Percentiles rank a stretch among this genome's conserved stretches.
These are phyloP conservation scores for Galeopsomyia nigrocyanea DNA, from an alignment of 2,888 invertebrate genomes.

Conservation along the genomic window DNA sequence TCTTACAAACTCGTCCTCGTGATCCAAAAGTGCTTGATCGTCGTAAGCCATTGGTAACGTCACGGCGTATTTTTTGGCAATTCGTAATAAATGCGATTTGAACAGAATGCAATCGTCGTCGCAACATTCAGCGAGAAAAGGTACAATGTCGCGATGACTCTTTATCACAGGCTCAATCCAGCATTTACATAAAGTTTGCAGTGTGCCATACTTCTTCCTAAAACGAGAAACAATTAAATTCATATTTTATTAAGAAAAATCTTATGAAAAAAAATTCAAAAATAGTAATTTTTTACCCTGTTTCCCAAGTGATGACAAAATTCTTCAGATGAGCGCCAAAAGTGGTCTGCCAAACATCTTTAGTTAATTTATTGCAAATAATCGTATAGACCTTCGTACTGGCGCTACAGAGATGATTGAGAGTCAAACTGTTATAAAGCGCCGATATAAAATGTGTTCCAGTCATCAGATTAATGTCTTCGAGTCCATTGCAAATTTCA, in stretches of 20 bases:
- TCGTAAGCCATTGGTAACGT: not conserved
- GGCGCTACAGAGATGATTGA: conserved; percentile 73
- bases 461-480: conserved; percentile 50
- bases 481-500: conserved; percentile 68
- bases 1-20: conserved; percentile 55
- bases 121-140: conserved; percentile 52
- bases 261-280: not conserved
- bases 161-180: conserved; percentile 60
- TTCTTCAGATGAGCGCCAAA: conserved; percentile 65
- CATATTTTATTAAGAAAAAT: conserved; percentile 17
- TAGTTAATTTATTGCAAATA: conserved; percentile 68
- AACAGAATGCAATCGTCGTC: conserved; percentile 48
- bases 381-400: conserved; percentile 75
- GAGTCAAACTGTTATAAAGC: conserved; percentile 67
- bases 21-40: conserved; percentile 25
- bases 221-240: conserved; percentile 39
- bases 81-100: conserved; percentile 54
- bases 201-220: conserved; percentile 55
- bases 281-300: conserved; percentile 51
- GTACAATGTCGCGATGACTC: conserved; percentile 48
- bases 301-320: conserved; percentile 61
- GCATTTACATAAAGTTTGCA: conserved; percentile 57
- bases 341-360: conserved; percentile 69
- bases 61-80: conserved; percentile 50
- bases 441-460: conserved; percentile 52